Base-by-base conservation (phyloP, 2,888 invertebrate species). In the Argyresthia goedartella region DNA sequence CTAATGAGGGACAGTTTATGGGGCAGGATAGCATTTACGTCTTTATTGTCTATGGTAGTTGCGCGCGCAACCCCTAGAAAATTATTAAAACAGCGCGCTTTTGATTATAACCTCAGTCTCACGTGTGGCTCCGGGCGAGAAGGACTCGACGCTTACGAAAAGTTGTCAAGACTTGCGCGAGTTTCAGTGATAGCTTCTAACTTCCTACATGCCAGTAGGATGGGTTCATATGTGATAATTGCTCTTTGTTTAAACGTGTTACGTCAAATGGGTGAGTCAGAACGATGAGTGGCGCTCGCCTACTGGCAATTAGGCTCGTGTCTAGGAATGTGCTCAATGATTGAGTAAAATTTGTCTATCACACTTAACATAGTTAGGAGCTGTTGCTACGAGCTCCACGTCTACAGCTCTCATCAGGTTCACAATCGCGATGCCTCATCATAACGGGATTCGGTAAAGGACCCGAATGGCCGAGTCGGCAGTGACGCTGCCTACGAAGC, bases 1-100 rank as follows among this genome's bases (percentile, higher is more conserved):
- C 78, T 85, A 85, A 85, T 82, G 84, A 81, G 82, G 77, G 69
- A 14, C 76, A 71, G 69, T 82, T 82, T 81, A 81, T 80, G 74
- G 78, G 76, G 73, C 71, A 64, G 66, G 73, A 69, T 77, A 70
- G 73, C 78, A 77, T 82, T 81, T 79, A 73, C 36, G 72, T 64
- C 76, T 73, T 77, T 81, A 81, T 79, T 76, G 71, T 73, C 63
- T 65, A 55, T 48, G 36, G 48, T 36, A 14, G 36, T 7, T 85
- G 85, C 85, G 85, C 85, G 85, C 85, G 85, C 85, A 85, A 62
- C 72, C 69, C 76, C 67, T 65, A 67, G 58, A 57, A 59, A 59
- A 64, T 66, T 71, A 78, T 84, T 84, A 74, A 85, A 81, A 74
- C 66, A 69, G 70, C 68, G 68, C 61, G 73, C 60, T 64, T 66